Evolutionary conservation across 2,113 vertebrate species (phyloP), one percentile per base, ranked within the genome.

Genomic region (Chitala chitala): DNA sequence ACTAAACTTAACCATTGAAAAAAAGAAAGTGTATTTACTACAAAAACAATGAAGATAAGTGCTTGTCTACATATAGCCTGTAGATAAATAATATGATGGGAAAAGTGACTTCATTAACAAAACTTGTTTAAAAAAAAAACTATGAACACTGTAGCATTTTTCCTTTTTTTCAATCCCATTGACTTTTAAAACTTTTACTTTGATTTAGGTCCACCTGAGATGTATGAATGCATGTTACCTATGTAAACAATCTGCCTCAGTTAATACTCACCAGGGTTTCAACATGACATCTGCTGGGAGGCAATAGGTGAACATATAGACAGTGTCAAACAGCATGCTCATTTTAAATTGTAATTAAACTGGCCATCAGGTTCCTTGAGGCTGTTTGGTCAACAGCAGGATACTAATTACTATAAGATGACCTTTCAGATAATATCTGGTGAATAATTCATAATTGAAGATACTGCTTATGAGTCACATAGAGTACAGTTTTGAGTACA

Each of bases 271-370:
- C 83, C 85, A 84, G 80, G 81, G 85, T 87, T 84, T 89, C 80
- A 87, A 90, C 87, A 86, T 88, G 81, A 86, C 86, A 81, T 89
- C 86, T 86, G 69, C 24, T 82, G 75, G 53, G 63, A 83, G 76
- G 81, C 84, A 82, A 77, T 83, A 81, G 72, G 83, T 86, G 86
- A 89, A 90, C 90, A 91, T 91, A 92, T 86, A 88, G 86, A 80
- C 86, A 85, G 85, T 87, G 88, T 90, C 90, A 91, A 90, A 91
- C 78, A 89, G 81, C 82, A 81, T 79, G 76, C 89, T 90, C 83
- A 91, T 92, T 92, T 91, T 88, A 88, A 91, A 90, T 90, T 91
- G 88, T 91, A 92, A 92, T 92, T 90, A 91, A 90, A 92, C 84
- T 84, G 89, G 87, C 90, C 89, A 90, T 90, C 89, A 88, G 89